Conservation (phyloP, 2,888 invertebrate genomes). For the Acanthococcus lagerstroemiae region DNA sequence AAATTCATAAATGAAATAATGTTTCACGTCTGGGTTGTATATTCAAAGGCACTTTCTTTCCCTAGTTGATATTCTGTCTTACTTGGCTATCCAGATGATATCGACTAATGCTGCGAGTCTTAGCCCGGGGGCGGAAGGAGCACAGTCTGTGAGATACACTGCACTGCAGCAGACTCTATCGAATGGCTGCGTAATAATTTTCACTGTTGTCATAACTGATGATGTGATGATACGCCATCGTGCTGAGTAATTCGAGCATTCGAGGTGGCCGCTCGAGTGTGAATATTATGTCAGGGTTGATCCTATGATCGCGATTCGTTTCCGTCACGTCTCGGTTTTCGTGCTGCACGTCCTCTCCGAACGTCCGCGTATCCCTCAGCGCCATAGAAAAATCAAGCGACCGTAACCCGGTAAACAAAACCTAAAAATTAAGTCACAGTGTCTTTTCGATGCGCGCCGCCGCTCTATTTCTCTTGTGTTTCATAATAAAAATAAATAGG, state of each 20-base stretch:
- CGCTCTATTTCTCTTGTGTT: no score
- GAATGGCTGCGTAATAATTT: no score
- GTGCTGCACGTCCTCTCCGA: constrained; percentile 12
- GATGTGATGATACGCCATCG: not conserved
- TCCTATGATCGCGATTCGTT: constrained; percentile 25
- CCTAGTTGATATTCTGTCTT: no score
- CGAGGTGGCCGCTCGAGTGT: constrained; percentile 19
- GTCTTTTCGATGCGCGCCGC: not conserved
- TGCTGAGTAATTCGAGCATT: not conserved
- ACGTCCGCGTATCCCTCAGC: not conserved
- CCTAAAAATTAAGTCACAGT: constrained; percentile 22
- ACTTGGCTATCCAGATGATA: no score
- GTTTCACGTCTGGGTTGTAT: no score
- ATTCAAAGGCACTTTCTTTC: no score
- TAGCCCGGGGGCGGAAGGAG: no score
- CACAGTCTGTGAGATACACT: no score
- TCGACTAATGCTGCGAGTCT: no score
- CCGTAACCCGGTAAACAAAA: constrained; percentile 25
- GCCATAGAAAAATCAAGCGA: constrained; percentile 11
- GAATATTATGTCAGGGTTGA: constrained; percentile 29
- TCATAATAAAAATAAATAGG: not conserved
- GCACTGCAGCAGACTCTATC: no score
- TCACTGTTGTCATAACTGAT: not conserved
- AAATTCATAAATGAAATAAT: no score
- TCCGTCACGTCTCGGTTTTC: constrained; percentile 23